Conservation (phyloP, 2,888 invertebrate species). For the Nomada fabriciana region DNA sequence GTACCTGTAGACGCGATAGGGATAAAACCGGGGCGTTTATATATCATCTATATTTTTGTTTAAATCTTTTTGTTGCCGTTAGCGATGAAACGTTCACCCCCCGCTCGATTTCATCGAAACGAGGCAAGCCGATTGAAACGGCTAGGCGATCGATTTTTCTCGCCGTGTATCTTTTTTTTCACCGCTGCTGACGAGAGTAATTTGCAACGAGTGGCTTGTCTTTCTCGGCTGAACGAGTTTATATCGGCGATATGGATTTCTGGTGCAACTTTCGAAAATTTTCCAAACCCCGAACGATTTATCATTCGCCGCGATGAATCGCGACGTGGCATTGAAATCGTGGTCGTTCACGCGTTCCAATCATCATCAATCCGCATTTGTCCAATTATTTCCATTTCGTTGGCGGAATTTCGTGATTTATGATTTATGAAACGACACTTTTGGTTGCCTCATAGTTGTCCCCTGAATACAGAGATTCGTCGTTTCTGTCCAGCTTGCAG, state of each 20-base stretch:
- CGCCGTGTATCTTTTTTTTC: background rate
- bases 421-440: background rate
- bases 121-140: background rate
- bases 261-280: background rate
- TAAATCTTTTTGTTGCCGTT: too few species aligned
- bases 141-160: background rate
- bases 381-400: constrained; percentile 43
- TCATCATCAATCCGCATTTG: constrained; percentile 32
- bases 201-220: background rate
- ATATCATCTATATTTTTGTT: too few species aligned
- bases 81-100: too few species aligned
- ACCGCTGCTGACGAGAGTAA: background rate
- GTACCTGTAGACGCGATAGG: too few species aligned
- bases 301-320: constrained; percentile 26
- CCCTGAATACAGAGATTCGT: background rate
- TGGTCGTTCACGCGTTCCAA: background rate
- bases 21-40: too few species aligned
- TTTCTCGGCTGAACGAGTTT: background rate
- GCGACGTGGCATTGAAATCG: constrained; percentile 23
- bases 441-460: background rate
- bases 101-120: too few species aligned
- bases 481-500: background rate
- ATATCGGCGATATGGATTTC: constrained; percentile 2
- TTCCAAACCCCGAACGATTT: constrained; percentile 19
- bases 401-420: constrained; percentile 31